Conservation (phyloP, 2,888 invertebrate genomes). For the Dastarcus helophoroides region DNA sequence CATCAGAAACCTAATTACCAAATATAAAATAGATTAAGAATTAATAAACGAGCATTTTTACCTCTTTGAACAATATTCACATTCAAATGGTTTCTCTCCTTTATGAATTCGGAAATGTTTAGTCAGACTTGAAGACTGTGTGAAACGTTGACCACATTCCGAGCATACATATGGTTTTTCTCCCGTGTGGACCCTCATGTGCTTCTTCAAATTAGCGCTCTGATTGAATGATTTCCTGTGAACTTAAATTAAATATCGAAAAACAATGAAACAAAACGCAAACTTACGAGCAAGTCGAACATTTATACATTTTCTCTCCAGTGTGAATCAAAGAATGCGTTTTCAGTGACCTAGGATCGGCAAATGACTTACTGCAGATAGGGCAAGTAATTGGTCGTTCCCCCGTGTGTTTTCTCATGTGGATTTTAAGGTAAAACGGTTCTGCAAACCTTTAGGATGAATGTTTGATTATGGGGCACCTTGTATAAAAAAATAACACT, state of each 20-base stretch:
- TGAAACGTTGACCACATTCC: conserved; percentile 21
- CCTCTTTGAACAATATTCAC: conserved; percentile 20
- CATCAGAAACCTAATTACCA: conserved; percentile 18
- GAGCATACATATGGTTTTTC: conserved; percentile 23
- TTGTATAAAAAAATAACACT: too few species aligned
- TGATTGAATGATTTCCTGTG: conserved; percentile 19
- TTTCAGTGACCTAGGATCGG: conserved; percentile 22
- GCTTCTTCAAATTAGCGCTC: conserved; percentile 18
- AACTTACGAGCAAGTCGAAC: conserved; percentile 14
- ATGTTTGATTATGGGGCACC: too few species aligned
- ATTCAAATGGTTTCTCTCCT: conserved; percentile 18
- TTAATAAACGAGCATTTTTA: conserved; percentile 7
- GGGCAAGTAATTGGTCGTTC: conserved; percentile 22
- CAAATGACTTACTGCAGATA: conserved; percentile 22
- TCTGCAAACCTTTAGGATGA: conserved; percentile 23
- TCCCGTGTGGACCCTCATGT: conserved; percentile 22
- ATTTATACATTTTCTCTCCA: conserved; percentile 20
- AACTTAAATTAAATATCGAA: not conserved
- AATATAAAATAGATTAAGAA: not conserved
- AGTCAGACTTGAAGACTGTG: conserved; percentile 20
- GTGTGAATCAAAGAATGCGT: conserved; percentile 22
- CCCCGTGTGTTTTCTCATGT: conserved; percentile 23
- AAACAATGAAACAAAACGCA: not conserved
- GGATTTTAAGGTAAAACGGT: conserved; percentile 23
- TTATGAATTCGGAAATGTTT: conserved; percentile 20